These are phyloP conservation scores for Octodonta nipae DNA, from an alignment of 2,888 invertebrate species.

Conservation along the genomic window DNA sequence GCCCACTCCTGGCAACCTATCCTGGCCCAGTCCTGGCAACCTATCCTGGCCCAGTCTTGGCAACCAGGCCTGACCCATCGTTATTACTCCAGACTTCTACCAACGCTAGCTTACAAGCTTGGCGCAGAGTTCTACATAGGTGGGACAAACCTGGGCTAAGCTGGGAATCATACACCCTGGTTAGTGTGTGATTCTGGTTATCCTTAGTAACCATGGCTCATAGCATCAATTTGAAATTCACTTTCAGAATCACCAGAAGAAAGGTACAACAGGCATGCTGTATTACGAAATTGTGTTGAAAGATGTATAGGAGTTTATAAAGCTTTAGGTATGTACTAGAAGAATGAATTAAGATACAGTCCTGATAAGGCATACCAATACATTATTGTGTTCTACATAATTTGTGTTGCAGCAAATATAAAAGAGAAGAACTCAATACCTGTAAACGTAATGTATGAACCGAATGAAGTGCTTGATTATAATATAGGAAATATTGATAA, in stretches of 20 bases:
- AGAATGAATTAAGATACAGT: background rate
- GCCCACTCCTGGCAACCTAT: no score
- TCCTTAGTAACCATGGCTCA: slow-evolving; percentile 7
- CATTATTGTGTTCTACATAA: background rate
- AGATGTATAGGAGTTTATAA: background rate
- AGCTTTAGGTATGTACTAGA: background rate
- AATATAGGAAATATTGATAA: background rate
- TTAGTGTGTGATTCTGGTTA: slow-evolving; percentile 8
- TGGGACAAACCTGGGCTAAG: no score
- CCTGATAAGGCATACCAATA: background rate
- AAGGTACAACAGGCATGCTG: slow-evolving; percentile 5
- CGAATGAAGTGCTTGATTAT: background rate
- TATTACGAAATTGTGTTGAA: slow-evolving; percentile 5
- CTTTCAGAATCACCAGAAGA: slow-evolving; percentile 6
- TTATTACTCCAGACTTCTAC: no score
- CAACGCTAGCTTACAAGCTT: no score
- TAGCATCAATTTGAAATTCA: slow-evolving; percentile 7
- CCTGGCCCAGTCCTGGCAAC: no score
- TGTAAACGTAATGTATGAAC: background rate
- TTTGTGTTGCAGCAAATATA: background rate
- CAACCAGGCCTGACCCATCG: no score
- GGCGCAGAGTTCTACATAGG: no score
- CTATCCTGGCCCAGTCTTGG: no score
- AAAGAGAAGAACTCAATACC: background rate
- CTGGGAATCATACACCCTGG: slow-evolving; percentile 2